Base-by-base conservation (phyloP, 2,797 vertebrate species). In the Channallabes apus region DNA sequence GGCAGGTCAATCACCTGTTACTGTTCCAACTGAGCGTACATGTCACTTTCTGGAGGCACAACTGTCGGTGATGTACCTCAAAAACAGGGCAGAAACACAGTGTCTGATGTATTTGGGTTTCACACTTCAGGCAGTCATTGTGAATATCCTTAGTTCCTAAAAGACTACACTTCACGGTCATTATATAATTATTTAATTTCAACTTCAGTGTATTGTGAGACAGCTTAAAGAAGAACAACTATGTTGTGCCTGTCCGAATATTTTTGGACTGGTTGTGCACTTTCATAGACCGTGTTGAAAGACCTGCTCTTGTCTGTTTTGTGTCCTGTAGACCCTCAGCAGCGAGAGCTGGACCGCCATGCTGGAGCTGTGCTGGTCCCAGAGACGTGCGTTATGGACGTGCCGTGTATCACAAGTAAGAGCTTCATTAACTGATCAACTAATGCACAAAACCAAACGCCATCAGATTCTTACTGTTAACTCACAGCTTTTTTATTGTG, bases 321-420 rank as follows among this genome's bases (percentile, higher is more conserved):
- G 22, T 84, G 29, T 64, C 46, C 51, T 46, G 27, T 69, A 93
- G 94, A 88, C 2, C 24, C 82, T 3, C 86, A 58, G 20, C 89
- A 90, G 76, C 82, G 75, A 59, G 76, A 90, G 17, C 22, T 35
- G 84, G 89, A 87, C 84, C 88, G 90, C 81, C 90, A 89, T 20
- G 90, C 88, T 87, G 92, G 88, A 89, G 91, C 94, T 84, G 87
- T 98, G 84, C 92, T 99, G 2, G 98, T 97, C 6, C 94, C 96
- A 18, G 96, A 99, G 84, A 98, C 97, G 0, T 99, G 97, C 92
- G 93, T 95, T 90, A 87, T 95, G 88, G 95, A 96, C 0, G 58
- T 93, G 17, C 91, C 94, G 22, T 32, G 22, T 76, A 20, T 78
- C 51, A 9, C 41, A 84, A 84, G 88, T 89, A 82, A 82, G 77